Evolutionary conservation across 2,113 vertebrate species (phyloP), one percentile per base, ranked within the genome.

Genomic region (Upupa epops): DNA sequence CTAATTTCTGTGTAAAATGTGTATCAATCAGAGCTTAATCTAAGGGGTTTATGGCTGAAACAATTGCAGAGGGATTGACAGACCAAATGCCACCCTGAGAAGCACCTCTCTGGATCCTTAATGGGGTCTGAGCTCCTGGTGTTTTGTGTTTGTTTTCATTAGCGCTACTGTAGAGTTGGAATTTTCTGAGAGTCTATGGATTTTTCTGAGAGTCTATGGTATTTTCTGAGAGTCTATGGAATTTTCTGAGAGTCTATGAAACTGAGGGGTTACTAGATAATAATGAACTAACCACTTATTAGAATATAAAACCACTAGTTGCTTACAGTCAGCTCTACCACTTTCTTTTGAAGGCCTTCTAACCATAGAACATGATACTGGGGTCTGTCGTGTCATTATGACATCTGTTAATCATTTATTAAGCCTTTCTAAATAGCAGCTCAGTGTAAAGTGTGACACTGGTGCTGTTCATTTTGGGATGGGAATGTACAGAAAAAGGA

Each of bases 331-430:
- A 37, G 3, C 36, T 49, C 40, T 68, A 11, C 34, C 32, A 58
- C 14, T 42, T 74, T 60, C 29, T 83, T 51, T 28, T 28, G 60
- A 28, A 40, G 51, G 69, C 25, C 18, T 85, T 89, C 8, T 20
- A 73, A 52, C 56, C 22, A 28, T 3, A 37, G 54, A 40, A 40
- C 29, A 18, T 13, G 22, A 63, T 66, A n/a, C 29, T 80, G 2
- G 3, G 66, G 55, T 46, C 55, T 64, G 17, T 71, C 31, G 18
- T 36, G 78, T 29, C 70, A 26, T 54, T 17, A 7, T 52, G 66
- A 26, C 65, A 82, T 61, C 71, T 84, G 66, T 85, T 78, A 75
- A 86, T 72, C 22, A 12, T 81, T 90, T 63, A 9, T 83, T 55
- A 65, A 56, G 34, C 36, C 16, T 90, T 66, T 69, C 20, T 36